These are phyloP conservation scores for Alectura lathami DNA, from an alignment of 2,113 vertebrate species.

Conservation along the genomic window DNA sequence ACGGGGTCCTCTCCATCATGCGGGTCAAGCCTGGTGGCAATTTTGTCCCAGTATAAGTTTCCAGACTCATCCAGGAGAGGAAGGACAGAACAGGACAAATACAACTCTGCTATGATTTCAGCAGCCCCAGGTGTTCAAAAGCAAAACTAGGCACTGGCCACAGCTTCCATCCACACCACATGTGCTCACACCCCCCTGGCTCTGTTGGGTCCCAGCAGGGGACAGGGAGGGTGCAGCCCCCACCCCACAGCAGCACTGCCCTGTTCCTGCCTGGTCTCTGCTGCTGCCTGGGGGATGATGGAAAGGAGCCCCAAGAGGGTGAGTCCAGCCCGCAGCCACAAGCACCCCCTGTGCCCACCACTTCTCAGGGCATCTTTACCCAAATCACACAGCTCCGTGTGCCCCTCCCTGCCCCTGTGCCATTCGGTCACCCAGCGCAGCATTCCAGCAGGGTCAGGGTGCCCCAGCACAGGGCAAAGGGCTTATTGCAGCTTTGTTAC, in stretches of 20 bases:
- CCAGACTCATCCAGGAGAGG: neutral
- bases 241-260: too few relatives aligned
- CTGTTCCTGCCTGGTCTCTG: neutral
- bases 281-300: too few relatives aligned
- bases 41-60: neutral
- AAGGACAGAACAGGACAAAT: neutral
- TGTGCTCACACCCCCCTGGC: too few relatives aligned
- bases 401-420: neutral
- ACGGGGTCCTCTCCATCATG: neutral
- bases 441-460: neutral
- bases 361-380: rapidly evolving
- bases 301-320: neutral
- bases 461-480: neutral
- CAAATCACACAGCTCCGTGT: rapidly evolving
- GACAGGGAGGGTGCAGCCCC: too few relatives aligned
- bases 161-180: neutral
- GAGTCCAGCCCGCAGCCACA: too few relatives aligned
- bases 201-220: too few relatives aligned
- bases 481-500: neutral
- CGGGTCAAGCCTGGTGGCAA: too few relatives aligned
- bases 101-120: neutral
- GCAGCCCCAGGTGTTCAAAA: neutral
- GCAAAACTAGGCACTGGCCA: neutral
- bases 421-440: rapidly evolving
- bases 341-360: neutral